These are phyloP conservation scores for cat (Felis catus) DNA, from an alignment of 2,113 vertebrate species.

Conservation along the genomic window DNA sequence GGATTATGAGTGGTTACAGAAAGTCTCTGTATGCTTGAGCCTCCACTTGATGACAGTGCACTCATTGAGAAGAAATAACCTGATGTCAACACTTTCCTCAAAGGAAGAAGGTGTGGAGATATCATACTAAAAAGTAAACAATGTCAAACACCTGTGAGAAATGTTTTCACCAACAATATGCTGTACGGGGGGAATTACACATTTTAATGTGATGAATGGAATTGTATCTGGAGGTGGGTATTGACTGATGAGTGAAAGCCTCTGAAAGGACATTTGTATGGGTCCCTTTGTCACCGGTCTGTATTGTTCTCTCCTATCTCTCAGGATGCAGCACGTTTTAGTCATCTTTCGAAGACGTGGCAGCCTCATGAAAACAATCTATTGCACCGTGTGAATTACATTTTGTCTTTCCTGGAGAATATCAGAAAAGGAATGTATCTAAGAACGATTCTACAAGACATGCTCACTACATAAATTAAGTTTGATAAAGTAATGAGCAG, in stretches of 20 bases:
- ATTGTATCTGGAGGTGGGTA: slow-evolving; percentile 12
- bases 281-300: not conserved
- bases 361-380: slow-evolving; percentile 35
- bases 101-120: not conserved
- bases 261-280: not conserved
- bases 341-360: not conserved
- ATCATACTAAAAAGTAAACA: not conserved
- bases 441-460: not conserved
- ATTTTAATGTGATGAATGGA: not conserved
- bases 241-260: not conserved
- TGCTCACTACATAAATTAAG: not conserved
- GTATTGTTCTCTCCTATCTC: slow-evolving; percentile 32
- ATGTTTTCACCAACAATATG: not conserved
- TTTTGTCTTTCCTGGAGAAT: not conserved
- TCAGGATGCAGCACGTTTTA: not conserved
- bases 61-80: slow-evolving; percentile 15
- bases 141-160: not conserved
- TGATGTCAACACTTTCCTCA: not conserved
- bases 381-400: not conserved
- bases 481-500: not conserved
- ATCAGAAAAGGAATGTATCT: slow-evolving; percentile 23
- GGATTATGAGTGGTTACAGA: not conserved
- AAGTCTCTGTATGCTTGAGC: not conserved
- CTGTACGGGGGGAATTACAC: not conserved
- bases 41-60: not conserved